Percentiles rank a stretch among this genome's conserved stretches.
These are phyloP conservation scores for Chrysolina haemoptera DNA, from an alignment of 2,888 invertebrate genomes.

Conservation along the genomic window DNA sequence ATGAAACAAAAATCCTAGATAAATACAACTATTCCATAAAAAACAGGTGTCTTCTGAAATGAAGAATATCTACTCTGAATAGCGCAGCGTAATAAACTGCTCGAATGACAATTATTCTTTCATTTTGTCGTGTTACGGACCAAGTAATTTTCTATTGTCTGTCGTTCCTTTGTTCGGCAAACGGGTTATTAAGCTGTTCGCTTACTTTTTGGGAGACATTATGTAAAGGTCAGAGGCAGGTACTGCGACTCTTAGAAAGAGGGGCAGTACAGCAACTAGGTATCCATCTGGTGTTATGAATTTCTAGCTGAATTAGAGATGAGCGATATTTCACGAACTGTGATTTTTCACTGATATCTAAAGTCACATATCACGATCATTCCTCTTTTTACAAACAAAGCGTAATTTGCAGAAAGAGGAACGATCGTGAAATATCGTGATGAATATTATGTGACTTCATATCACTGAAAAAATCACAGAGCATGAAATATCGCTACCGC, in stretches of 20 bases:
- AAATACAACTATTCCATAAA: not conserved
- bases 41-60: not conserved
- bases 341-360: too few species aligned
- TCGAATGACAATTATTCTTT: not conserved
- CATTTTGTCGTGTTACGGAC: slow-evolving; percentile 3
- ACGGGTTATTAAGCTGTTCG: slow-evolving; percentile 5
- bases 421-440: too few species aligned
- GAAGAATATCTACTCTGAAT: not conserved
- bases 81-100: not conserved
- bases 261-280: not conserved
- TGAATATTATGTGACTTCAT: too few species aligned
- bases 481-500: too few species aligned
- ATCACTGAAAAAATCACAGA: too few species aligned
- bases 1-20: not conserved
- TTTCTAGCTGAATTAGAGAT: not conserved
- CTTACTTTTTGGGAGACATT: not conserved
- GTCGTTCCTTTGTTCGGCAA: not conserved
- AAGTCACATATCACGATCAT: too few species aligned
- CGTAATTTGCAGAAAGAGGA: too few species aligned
- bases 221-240: not conserved
- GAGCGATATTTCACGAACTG: too few species aligned
- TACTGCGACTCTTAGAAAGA: not conserved
- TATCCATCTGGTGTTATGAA: not conserved
- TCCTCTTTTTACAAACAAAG: too few species aligned
- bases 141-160: slow-evolving; percentile 10